Evolutionary conservation across 1,140 invertebrate species (phyloP).

Genomic region (Cheumatopsyche charites): DNA sequence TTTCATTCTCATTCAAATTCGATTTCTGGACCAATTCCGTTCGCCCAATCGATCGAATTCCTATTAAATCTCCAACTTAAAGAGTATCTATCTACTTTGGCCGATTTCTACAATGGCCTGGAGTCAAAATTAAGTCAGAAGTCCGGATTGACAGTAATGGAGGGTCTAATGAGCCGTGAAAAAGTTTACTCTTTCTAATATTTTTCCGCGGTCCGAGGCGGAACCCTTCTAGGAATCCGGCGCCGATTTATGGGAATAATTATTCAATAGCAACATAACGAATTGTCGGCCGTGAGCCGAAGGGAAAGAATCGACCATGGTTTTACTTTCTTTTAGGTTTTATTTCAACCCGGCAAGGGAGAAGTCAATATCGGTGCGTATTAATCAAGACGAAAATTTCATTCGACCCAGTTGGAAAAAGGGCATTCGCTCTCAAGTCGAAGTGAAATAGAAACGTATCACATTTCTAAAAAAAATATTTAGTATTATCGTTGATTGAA

Average conservation of each 20-base stretch:
- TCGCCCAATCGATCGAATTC: background rate
- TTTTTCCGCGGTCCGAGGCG: background rate
- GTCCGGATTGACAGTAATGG: background rate
- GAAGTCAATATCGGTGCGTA: slow-evolving; percentile 1
- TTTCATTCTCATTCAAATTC: too few relatives aligned
- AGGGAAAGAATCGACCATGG: background rate
- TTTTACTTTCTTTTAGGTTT: background rate
- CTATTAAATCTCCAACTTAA: background rate
- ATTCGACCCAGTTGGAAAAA: background rate
- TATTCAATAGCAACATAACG: slow-evolving; percentile 20
- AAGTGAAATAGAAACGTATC: too few relatives aligned
- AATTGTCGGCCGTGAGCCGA: background rate
- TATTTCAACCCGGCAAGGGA: background rate
- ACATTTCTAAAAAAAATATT: too few relatives aligned
- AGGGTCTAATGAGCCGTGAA: slow-evolving; percentile 20
- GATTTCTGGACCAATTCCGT: too few relatives aligned
- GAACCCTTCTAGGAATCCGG: background rate
- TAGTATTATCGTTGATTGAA: too few relatives aligned
- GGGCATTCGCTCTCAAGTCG: too few relatives aligned
- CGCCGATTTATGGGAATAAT: slow-evolving; percentile 14
- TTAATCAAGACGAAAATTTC: background rate
- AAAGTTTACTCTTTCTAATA: slow-evolving; percentile 21
- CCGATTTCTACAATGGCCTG: too few relatives aligned
- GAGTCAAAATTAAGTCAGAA: too few relatives aligned
- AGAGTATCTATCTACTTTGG: background rate